phyloP scores from a whole-genome alignment of 2,797 vertebrate species.

The Cirrhinus molitorella region DNA sequence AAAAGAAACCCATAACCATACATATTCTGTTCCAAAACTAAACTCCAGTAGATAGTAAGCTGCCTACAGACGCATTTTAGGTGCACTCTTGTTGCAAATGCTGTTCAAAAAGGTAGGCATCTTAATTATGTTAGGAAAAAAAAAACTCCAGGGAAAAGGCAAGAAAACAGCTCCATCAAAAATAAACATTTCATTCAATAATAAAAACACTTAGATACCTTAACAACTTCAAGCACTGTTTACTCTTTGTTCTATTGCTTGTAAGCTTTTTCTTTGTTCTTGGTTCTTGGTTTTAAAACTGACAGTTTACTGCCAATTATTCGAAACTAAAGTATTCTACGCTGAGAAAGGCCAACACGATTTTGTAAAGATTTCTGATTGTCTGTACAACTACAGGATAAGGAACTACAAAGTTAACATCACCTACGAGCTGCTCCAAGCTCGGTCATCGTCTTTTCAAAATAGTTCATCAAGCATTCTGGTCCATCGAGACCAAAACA shows the following conservation, averaged over 20 bases:
- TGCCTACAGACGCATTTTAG: background rate
- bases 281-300: background rate
- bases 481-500: background rate
- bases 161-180: background rate
- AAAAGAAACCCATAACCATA: slow-evolving; percentile 2
- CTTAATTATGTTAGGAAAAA: background rate
- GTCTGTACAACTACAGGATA: background rate
- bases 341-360: background rate
- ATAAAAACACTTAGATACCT: background rate
- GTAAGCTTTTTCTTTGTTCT: background rate
- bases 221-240: background rate
- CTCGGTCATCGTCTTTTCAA: slow-evolving; percentile 25
- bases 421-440: background rate
- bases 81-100: background rate
- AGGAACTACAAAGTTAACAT: background rate
- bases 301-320: background rate
- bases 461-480: background rate
- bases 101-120: background rate
- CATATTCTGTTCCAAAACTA: slow-evolving; percentile 4
- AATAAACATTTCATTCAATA: background rate
- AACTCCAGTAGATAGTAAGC: background rate
- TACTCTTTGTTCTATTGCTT: background rate
- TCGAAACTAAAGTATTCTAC: background rate
- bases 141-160: background rate
- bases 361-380: too few relatives aligned